Evolutionary conservation across 2,113 vertebrate species (phyloP).

Genomic region (Hydrochoerus hydrochaeris): DNA sequence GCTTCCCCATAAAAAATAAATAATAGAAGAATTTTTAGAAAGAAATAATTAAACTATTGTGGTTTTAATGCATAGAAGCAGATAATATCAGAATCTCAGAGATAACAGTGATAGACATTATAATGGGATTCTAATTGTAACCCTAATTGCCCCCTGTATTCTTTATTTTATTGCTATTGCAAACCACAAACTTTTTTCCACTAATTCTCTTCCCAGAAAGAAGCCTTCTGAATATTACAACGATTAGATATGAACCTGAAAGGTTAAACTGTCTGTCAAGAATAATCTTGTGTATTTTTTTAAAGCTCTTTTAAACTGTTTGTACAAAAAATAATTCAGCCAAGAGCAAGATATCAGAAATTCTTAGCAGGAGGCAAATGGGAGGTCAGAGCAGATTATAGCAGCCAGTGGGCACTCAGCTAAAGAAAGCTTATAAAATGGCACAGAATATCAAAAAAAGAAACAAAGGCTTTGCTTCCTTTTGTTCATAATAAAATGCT

Average conservation of each 20-base stretch:
- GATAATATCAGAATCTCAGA: not conserved
- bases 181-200: not conserved
- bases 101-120: not conserved
- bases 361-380: constrained; percentile 57
- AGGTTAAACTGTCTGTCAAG: not conserved
- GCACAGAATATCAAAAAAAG: not conserved
- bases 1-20: not conserved
- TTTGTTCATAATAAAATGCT: constrained; percentile 67
- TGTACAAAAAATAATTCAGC: constrained; percentile 57
- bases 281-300: not conserved
- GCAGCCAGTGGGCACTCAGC: constrained; percentile 28
- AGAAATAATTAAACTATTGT: not conserved
- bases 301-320: constrained; percentile 45
- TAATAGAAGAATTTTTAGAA: not conserved
- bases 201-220: not conserved
- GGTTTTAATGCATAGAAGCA: not conserved
- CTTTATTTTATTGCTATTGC: not conserved
- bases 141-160: fast-evolving
- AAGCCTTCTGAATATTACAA: constrained; percentile 19
- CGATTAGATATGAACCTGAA: constrained; percentile 36
- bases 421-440: constrained; percentile 50
- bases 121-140: not conserved
- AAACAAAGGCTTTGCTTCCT: constrained; percentile 28
- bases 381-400: constrained; percentile 17
- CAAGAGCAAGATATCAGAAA: constrained; percentile 45